Conservation (phyloP, 2,113 vertebrate species). For the Brachypodius melanocephalos region DNA sequence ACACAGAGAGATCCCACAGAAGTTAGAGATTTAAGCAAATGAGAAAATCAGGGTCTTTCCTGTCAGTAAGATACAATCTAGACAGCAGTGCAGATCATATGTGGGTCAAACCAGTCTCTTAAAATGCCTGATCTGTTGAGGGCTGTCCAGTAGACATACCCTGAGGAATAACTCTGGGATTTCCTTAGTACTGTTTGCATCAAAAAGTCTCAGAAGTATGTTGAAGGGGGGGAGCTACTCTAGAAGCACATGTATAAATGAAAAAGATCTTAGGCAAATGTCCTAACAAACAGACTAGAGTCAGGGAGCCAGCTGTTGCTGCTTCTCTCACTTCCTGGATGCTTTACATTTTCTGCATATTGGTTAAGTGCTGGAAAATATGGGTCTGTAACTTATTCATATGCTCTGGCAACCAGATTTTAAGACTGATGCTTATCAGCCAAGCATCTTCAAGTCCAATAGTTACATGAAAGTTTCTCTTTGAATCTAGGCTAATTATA, state of each 20-base stretch:
- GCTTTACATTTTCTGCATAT: neutral
- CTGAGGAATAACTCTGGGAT: neutral
- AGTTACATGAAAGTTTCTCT: neutral
- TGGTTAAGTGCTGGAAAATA: neutral
- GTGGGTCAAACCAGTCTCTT: neutral
- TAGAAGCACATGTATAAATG: neutral
- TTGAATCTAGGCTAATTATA: neutral
- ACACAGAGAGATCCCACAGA: neutral
- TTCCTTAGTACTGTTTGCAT: neutral
- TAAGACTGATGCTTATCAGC: neutral
- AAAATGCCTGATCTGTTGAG: neutral
- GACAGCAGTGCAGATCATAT: neutral
- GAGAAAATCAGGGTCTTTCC: neutral
- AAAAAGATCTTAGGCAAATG: neutral
- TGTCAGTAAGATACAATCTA: neutral
- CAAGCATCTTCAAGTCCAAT: neutral
- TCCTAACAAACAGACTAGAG: neutral
- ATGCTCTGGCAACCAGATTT: neutral
- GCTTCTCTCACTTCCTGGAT: neutral
- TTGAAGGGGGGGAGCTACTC: neutral
- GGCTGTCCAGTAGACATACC: too few species aligned
- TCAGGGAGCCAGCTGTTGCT: neutral
- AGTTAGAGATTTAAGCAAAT: neutral
- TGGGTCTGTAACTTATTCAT: neutral
- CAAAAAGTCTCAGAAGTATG: neutral